Conservation (phyloP, 1,140 invertebrate species). For the Drosophila arizonae region DNA sequence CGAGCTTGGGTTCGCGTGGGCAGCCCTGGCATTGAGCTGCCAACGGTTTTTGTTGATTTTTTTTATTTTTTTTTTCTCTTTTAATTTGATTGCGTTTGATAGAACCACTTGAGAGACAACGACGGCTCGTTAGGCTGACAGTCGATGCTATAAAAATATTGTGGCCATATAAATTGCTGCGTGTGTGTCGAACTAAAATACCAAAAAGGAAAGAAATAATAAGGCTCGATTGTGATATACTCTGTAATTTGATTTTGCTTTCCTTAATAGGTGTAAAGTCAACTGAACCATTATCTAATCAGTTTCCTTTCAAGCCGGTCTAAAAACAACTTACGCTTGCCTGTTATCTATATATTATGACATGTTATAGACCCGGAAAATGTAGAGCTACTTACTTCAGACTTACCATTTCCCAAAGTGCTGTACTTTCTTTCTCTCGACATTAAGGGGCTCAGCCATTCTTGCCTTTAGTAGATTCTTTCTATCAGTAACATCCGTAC, state of each 20-base stretch:
- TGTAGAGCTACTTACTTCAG: too few relatives aligned
- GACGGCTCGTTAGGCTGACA: conserved; percentile 43
- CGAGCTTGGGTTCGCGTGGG: conserved; percentile 19
- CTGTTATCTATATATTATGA: too few relatives aligned
- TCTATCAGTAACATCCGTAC: too few relatives aligned
- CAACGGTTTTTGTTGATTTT: background rate
- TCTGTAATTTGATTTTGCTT: background rate
- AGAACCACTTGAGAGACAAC: conserved; percentile 23
- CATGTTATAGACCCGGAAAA: too few relatives aligned
- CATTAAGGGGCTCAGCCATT: too few relatives aligned
- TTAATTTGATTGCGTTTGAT: conserved; percentile 12
- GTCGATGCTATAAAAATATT: conserved; percentile 45
- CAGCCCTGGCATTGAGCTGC: conserved; percentile 18
- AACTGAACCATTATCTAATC: too few relatives aligned
- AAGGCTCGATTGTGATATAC: background rate
- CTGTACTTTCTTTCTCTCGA: too few relatives aligned
- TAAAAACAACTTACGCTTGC: too few relatives aligned
- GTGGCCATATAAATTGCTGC: conserved; percentile 36
- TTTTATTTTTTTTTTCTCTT: background rate
- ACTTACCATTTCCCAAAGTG: too few relatives aligned
- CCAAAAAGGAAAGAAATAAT: conserved; percentile 15
- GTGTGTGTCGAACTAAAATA: conserved; percentile 17
- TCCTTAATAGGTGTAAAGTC: too few relatives aligned
- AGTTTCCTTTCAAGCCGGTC: too few relatives aligned
- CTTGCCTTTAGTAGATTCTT: too few relatives aligned